A percentile compares a stretch with the other conserved stretches of the same genome.
Evolutionary conservation across 2,888 invertebrate species (phyloP).

Genomic region (Drosophila paucipuncta): DNA sequence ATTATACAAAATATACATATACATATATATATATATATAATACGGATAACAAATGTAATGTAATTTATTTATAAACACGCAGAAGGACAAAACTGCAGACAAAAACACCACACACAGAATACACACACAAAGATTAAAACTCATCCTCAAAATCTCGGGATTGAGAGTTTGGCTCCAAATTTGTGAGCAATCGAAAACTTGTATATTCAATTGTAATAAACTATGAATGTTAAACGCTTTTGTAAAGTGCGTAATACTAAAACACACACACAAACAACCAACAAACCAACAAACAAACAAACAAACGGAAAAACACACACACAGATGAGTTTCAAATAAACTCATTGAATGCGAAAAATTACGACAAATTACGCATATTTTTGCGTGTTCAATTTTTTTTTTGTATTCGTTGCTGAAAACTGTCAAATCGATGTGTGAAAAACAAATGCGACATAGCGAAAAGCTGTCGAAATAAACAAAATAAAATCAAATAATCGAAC

Average conservation of each 20-base stretch:
- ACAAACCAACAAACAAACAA: constrained; percentile 1
- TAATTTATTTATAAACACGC: constrained; percentile 74
- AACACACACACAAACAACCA: constrained; percentile 2
- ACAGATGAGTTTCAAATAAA: constrained; percentile 9
- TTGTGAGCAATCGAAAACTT: constrained; percentile 48
- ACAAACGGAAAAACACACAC: constrained; percentile 7
- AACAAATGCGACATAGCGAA: constrained; percentile 11
- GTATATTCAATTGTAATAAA: constrained; percentile 65
- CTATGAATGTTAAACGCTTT: constrained; percentile 46
- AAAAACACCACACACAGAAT: constrained; percentile 29
- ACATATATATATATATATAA: constrained; percentile 46
- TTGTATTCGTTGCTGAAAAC: constrained; percentile 22
- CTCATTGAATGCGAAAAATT: constrained; percentile 17
- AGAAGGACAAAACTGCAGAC: constrained; percentile 43
- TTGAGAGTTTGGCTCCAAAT: constrained; percentile 23
- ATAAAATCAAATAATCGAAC: constrained; percentile 7
- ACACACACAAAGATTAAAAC: constrained; percentile 15
- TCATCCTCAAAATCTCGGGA: constrained; percentile 10
- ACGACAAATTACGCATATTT: constrained; percentile 20
- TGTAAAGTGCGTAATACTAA: constrained; percentile 55
- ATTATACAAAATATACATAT: constrained; percentile 37
- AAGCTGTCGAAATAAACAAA: constrained; percentile 17
- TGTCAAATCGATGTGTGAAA: constrained; percentile 17
- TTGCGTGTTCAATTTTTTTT: constrained; percentile 22
- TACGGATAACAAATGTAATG: constrained; percentile 61